Evolutionary conservation across 2,888 invertebrate genomes (phyloP).

Genomic region (Melanostoma scalare): DNA sequence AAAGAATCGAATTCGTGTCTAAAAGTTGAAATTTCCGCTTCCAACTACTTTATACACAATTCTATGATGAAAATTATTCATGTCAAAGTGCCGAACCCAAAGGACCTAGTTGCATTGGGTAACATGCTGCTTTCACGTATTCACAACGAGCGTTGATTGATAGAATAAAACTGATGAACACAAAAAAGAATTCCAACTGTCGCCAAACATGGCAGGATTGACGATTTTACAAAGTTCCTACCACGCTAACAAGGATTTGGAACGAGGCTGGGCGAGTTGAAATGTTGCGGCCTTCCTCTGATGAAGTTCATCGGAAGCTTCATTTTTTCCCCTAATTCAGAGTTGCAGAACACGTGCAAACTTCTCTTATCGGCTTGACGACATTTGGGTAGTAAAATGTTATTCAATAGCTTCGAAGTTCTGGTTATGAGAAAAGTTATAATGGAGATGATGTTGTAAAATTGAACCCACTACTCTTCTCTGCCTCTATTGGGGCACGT

Average conservation of each 20-base stretch:
- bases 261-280: not conserved
- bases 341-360: constrained; percentile 7
- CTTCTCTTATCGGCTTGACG: constrained; percentile 14
- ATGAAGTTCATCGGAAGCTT: constrained; percentile 1
- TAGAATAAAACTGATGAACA: constrained; percentile 32
- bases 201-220: constrained; percentile 43
- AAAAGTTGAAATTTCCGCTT: constrained; percentile 24
- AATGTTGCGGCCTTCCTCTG: not conserved
- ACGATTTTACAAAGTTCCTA: constrained; percentile 28
- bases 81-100: constrained; percentile 8
- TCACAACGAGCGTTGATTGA: constrained; percentile 46
- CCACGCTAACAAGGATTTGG: not conserved
- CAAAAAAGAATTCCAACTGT: constrained; percentile 28
- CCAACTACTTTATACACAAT: constrained; percentile 4
- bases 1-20: constrained; percentile 26
- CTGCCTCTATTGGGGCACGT: too few relatives aligned
- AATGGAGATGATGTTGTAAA: constrained; percentile 50
- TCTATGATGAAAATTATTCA: constrained; percentile 18
- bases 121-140: constrained; percentile 16
- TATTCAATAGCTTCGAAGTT: constrained; percentile 57
- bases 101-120: not conserved
- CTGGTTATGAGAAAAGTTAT: constrained; percentile 60
- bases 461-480: not conserved
- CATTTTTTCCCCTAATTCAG: not conserved
- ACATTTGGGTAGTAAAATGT: constrained; percentile 46